These are phyloP conservation scores for Decapterus maruadsi DNA, from an alignment of 2,797 vertebrate species.

Conservation along the genomic window DNA sequence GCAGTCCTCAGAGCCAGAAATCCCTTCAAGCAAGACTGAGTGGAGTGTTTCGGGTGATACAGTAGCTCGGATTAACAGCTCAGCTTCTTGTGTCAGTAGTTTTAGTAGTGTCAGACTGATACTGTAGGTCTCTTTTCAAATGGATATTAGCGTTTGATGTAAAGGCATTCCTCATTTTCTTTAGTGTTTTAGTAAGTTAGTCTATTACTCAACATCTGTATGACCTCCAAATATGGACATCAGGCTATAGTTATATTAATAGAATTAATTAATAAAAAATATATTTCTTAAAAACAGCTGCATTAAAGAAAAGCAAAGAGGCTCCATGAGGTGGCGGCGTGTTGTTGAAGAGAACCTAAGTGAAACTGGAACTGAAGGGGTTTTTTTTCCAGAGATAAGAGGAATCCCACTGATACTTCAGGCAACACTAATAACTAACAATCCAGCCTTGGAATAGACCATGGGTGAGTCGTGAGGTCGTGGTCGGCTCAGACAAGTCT, in stretches of 20 bases:
- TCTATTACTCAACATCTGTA: too few relatives aligned
- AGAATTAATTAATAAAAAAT: too few relatives aligned
- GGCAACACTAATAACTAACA: too few relatives aligned
- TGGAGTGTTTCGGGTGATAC: slow-evolving; percentile 50
- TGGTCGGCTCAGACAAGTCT: background rate
- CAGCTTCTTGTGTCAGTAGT: slow-evolving; percentile 27
- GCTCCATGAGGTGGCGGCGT: too few relatives aligned
- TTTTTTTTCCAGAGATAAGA: background rate
- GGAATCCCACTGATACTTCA: too few relatives aligned
- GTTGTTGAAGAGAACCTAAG: background rate
- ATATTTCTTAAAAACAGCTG: too few relatives aligned
- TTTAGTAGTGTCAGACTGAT: slow-evolving; percentile 8
- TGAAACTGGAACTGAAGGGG: background rate
- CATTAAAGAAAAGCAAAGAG: too few relatives aligned
- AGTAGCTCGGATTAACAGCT: slow-evolving; percentile 48
- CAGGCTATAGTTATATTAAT: too few relatives aligned
- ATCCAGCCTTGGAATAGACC: background rate
- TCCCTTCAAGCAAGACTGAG: slow-evolving; percentile 53
- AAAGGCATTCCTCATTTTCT: background rate
- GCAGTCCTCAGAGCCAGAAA: slow-evolving; percentile 46
- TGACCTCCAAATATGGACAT: too few relatives aligned
- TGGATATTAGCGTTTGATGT: background rate
- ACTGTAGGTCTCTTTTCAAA: background rate
- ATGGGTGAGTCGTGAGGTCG: background rate
- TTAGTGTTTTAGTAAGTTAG: too few relatives aligned